Evolutionary conservation across 2,888 invertebrate genomes (phyloP).

Genomic region (Lochmaea crataegi): DNA sequence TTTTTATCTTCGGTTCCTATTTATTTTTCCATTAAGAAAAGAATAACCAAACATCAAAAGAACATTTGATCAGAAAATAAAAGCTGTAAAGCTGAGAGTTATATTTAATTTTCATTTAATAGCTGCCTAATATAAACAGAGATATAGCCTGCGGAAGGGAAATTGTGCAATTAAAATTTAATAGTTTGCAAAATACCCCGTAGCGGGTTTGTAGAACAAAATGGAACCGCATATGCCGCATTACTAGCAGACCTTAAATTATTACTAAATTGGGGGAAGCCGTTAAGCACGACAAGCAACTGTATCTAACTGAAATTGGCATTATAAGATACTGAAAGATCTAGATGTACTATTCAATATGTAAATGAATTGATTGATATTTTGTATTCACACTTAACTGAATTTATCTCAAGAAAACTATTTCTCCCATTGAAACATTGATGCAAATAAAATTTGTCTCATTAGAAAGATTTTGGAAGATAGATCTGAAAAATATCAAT

Average conservation of each 20-base stretch:
- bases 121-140: conserved; percentile 5
- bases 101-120: conserved; percentile 5
- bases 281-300: conserved; percentile 6
- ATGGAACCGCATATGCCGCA: conserved; percentile 11
- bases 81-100: not conserved
- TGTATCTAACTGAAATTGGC: not conserved
- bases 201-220: conserved; percentile 16
- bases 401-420: too few relatives aligned
- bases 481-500: too few relatives aligned
- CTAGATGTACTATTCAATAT: not conserved
- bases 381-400: not conserved
- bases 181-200: conserved; percentile 15
- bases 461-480: too few relatives aligned
- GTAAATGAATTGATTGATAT: not conserved
- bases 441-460: too few relatives aligned
- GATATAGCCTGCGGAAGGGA: conserved; percentile 15
- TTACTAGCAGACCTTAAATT: conserved; percentile 12
- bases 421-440: too few relatives aligned
- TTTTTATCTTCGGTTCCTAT: too few relatives aligned
- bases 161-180: conserved; percentile 15
- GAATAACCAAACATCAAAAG: not conserved
- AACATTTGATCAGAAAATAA: not conserved
- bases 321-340: not conserved
- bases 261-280: conserved; percentile 11
- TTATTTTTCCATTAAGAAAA: too few relatives aligned